A percentile compares a stretch with the other conserved stretches of the same genome.
Conservation (phyloP, 2,888 invertebrate genomes). For the Hirudinaria manillensis region DNA sequence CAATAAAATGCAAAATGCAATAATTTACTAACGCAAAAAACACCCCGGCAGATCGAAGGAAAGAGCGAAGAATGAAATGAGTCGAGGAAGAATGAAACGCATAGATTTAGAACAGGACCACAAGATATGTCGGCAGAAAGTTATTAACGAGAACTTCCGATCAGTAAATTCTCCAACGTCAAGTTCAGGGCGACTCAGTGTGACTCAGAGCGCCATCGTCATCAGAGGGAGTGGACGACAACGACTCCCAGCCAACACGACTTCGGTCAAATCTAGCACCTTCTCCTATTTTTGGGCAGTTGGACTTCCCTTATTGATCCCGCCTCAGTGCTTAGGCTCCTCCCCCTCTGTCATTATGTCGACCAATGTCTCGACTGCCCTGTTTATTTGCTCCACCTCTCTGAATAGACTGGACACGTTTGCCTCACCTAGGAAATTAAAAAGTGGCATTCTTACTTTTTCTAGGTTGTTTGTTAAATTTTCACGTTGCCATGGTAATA, state of each 20-base stretch:
- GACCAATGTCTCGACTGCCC: constrained; percentile 80
- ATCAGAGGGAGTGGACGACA: no score
- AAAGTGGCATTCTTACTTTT: background rate
- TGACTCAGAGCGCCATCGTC: no score
- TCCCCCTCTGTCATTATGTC: constrained; percentile 79
- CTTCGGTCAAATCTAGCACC: background rate
- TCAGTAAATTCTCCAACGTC: no score
- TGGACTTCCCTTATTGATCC: background rate
- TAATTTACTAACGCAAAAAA: no score
- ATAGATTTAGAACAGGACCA: no score
- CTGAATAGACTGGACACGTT: constrained; percentile 69
- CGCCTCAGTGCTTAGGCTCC: background rate
- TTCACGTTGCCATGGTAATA: background rate
- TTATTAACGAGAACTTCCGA: no score
- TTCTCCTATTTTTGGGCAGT: background rate
- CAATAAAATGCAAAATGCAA: no score
- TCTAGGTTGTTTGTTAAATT: background rate
- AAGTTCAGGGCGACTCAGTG: no score
- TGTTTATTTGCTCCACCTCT: constrained; percentile 79
- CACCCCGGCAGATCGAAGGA: no score
- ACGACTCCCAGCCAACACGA: background rate
- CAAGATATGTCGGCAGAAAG: no score
- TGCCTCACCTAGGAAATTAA: constrained; percentile 46
- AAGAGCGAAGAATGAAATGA: no score
- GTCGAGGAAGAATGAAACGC: no score